Base-by-base conservation (phyloP, 2,113 vertebrate genomes). In the Gracilinanus agilis region DNA sequence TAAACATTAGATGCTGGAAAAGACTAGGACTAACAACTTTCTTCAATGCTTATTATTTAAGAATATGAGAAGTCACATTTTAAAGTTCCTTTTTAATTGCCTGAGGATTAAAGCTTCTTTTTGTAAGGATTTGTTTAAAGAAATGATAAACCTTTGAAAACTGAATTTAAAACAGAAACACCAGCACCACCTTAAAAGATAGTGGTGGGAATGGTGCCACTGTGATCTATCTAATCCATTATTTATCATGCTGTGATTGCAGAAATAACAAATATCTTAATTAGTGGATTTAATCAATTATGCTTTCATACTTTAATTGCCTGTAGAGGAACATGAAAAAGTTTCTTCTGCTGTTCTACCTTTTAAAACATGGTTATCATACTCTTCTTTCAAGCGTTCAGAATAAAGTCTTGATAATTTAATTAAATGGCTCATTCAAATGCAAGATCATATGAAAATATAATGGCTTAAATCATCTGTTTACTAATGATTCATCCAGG, bases 391-490 rank as follows among this genome's bases (percentile, higher is more conserved):
- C 91, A 96, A 97, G 93, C 93, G 94, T 97, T 98, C 96, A 97
- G 97, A 97, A 97, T 95, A 96, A 97, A 98, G 95, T 97, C 94
- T 93, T 75, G 93, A 97, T 97, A 98, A 97, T 97, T 98, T 97
- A 98, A 98, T 98, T 97, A 98, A 95, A 96, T 97, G 94, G 93
- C 90, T 97, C 95, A 95, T 96, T 97, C 97, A 97, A 98, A 97
- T 95, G 21, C 95, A 96, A 97, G 94, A 96, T 97, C 92, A 96
- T 94, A 96, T 98, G 97, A 98, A 97, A 95, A 91, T 98, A 95
- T 98, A 97, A 96, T 97, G 96, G 95, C 97, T 98, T 96, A 98
- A 98, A 97, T 98, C 11, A 97, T 98, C 95, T 98, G 90, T 98
- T 98, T 97, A 96, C 98, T 97, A 98, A 97, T 98, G 98, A 98